Evolutionary conservation across 2,113 vertebrate genomes (phyloP), one percentile per base, ranked within the genome.

Genomic region (Apodemus sylvaticus): DNA sequence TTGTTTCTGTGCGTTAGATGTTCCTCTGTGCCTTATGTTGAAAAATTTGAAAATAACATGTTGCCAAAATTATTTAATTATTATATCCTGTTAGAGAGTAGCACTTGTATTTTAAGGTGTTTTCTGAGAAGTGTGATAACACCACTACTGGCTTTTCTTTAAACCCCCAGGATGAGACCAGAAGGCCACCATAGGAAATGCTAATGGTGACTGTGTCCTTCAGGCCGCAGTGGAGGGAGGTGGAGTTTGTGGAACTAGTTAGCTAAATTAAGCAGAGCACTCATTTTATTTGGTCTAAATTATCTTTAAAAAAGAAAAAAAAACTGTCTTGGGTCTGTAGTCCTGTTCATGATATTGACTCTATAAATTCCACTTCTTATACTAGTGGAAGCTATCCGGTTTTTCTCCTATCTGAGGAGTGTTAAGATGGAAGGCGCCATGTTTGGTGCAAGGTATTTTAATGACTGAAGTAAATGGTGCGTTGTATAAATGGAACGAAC

Each of bases 11-110:
- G 94, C 97, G 97, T 97, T 98, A 95, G 97, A 97, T 98, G 96
- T 93, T 98, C 93, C 98, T 98, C 85, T 98, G 98, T 99, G 98
- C 98, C 98, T 99, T 99, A 99, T 94, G 97, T 98, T 98, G 97
- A 98, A 98, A 98, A 97, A 85, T 88, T 77, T 89, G 5, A 78
- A 96, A 96, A 34, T 89, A 93, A 93, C 86, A 42, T 93, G 42
- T 91, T 91, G 90, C 90, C 70, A 58, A 77, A 91, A 78, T 97
- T 96, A 94, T 77, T 95, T 73, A 66, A 82, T 94, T 78, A 70
- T 83, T 85, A 36, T n/a, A 12, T 79, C 87, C 88, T 81, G 60
- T 83, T 94, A 82, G 36, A 97, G 70, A 87, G 81, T 96, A 91
- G 94, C 94, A 98, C 98, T 98, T 98, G 97, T 96, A 76, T 93